Conservation (phyloP, 2,113 vertebrate genomes). For the Phaethon lepturus region DNA sequence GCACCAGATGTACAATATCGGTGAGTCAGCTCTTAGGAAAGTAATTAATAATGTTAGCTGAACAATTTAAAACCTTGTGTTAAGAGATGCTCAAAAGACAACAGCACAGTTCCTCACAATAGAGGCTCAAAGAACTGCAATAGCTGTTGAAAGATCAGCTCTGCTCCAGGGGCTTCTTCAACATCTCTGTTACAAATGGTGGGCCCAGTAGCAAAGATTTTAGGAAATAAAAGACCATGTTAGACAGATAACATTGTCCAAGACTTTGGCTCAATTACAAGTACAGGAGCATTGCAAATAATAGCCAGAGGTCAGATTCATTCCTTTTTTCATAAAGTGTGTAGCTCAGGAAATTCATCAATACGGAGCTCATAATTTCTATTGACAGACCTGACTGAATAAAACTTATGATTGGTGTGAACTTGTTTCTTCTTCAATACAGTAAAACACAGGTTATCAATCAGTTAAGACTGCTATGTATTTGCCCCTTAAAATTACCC, state of each 20-base stretch:
- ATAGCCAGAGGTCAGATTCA: neutral
- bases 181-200: neutral
- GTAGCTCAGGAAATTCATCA: neutral
- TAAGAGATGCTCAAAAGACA: neutral
- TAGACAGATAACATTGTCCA: neutral
- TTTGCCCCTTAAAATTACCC: neutral
- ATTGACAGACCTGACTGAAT: neutral
- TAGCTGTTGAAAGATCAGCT: neutral
- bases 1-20: neutral
- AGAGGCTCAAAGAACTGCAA: neutral
- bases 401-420: neutral
- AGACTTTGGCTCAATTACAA: neutral
- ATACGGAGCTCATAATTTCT: neutral
- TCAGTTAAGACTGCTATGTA: neutral
- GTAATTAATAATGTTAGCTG: neutral
- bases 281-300: neutral
- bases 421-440: neutral
- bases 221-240: neutral
- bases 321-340: neutral
- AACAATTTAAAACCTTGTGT: neutral
- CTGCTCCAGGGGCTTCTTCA: neutral
- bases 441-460: neutral
- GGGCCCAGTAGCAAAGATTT: neutral
- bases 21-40: conserved; percentile 17
- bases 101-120: neutral